phyloP scores from a whole-genome alignment of 23 tunicate species.

The Ciona savignyi region DNA sequence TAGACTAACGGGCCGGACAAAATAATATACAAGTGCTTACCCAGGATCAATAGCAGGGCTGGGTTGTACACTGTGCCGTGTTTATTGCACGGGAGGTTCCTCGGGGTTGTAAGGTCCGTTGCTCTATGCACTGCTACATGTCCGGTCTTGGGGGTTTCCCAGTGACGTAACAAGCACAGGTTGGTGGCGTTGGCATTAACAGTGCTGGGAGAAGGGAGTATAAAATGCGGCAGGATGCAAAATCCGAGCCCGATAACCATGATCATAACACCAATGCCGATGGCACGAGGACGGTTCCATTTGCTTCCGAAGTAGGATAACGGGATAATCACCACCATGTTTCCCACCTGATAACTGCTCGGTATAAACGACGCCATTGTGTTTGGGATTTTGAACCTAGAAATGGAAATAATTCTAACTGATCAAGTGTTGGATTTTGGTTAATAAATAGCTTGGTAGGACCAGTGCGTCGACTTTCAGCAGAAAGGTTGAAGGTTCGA shows the following conservation, averaged over 20 bases:
- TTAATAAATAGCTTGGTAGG: no score
- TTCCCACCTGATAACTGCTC: constrained; percentile 70
- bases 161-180: constrained; percentile 3
- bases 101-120: constrained; percentile 36
- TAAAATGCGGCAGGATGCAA: constrained; percentile 81
- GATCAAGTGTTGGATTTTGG: no score
- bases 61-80: constrained; percentile 71
- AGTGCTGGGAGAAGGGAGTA: constrained; percentile 28
- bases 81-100: constrained; percentile 49
- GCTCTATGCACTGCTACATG: constrained; percentile 1
- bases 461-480: no score
- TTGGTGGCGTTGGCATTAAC: constrained; percentile 6
- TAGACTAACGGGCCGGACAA: no score
- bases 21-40: constrained; percentile 14
- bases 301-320: constrained; percentile 65
- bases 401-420: no score
- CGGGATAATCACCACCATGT: constrained; percentile 69
- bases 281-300: constrained; percentile 68
- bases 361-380: constrained; percentile 90
- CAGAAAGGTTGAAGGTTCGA: no score
- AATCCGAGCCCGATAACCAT: constrained; percentile 74
- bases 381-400: constrained; percentile 66
- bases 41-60: constrained; percentile 62
- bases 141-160: background rate
- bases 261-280: constrained; percentile 64